A percentile compares a stretch with the other conserved stretches of the same genome.
phyloP scores from a whole-genome alignment of 2,888 invertebrate species.

The Petrophora chlorosata region DNA sequence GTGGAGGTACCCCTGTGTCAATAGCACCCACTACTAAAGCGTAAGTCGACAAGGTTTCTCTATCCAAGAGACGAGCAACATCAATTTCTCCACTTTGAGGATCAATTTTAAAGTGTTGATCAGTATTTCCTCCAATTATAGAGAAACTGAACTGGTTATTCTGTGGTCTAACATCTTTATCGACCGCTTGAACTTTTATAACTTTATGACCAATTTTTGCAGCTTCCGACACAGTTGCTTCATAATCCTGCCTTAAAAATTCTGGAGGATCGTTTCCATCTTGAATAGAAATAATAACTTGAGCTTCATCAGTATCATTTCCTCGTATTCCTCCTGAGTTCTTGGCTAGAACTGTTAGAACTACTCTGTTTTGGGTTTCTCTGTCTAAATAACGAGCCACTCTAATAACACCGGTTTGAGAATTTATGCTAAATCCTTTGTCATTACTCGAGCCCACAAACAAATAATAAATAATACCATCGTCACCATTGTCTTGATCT shows the following conservation, averaged over 20 bases:
- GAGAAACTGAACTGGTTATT: slow-evolving; percentile 97
- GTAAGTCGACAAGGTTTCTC: slow-evolving; percentile 90
- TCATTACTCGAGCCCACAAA: slow-evolving; percentile 97
- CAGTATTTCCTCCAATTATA: slow-evolving; percentile 92
- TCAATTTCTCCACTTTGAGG: slow-evolving; percentile 93
- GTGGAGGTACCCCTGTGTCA: slow-evolving; percentile 94
- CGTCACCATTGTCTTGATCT: slow-evolving; percentile 94
- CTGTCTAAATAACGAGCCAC: slow-evolving; percentile 92
- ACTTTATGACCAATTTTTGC: slow-evolving; percentile 89
- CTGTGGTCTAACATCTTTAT: slow-evolving; percentile 95
- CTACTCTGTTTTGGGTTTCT: slow-evolving; percentile 94
- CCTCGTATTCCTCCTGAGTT: slow-evolving; percentile 97
- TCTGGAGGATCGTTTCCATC: slow-evolving; percentile 98
- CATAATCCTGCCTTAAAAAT: slow-evolving; percentile 91
- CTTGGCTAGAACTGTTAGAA: slow-evolving; percentile 96
- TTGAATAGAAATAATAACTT: slow-evolving; percentile 95
- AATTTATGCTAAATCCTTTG: slow-evolving; percentile 93
- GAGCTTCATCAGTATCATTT: slow-evolving; percentile 97
- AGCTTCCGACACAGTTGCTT: slow-evolving; percentile 92
- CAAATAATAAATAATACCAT: slow-evolving; percentile 95
- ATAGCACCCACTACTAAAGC: slow-evolving; percentile 93
- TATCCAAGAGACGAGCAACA: slow-evolving; percentile 89
- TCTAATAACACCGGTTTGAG: slow-evolving; percentile 92
- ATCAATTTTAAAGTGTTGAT: slow-evolving; percentile 94
- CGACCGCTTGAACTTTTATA: slow-evolving; percentile 91